Conservation (phyloP, 92 coral and sea anemone species). For the Diadumene lineata region DNA sequence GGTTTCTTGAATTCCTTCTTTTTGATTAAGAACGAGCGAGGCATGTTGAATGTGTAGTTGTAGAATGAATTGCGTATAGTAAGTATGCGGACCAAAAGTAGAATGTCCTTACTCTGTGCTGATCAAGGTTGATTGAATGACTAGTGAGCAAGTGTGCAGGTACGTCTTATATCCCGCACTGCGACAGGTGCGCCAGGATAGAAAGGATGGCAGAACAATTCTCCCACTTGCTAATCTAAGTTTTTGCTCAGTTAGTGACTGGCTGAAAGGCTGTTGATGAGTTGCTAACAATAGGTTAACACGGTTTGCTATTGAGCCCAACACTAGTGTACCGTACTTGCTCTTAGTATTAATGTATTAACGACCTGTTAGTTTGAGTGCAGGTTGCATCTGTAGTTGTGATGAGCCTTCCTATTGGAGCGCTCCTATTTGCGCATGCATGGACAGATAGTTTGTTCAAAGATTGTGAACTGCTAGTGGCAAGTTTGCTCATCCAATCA, state of each 20-base stretch:
- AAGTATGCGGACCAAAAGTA: slow-evolving; percentile 6
- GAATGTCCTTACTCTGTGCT: neutral
- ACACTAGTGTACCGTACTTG: slow-evolving; percentile 60
- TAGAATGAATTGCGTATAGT: slow-evolving; percentile 21
- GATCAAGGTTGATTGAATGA: slow-evolving; percentile 26
- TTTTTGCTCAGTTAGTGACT: slow-evolving; percentile 55
- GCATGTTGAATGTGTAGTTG: slow-evolving; percentile 64
- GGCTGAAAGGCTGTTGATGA: slow-evolving; percentile 63
- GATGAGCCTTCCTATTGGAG: slow-evolving; percentile 71
- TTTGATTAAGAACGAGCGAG: slow-evolving; percentile 96
- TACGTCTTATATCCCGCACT: slow-evolving; percentile 48
- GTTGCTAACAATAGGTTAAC: slow-evolving; percentile 70
- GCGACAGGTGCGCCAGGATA: slow-evolving; percentile 29
- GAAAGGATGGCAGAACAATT: slow-evolving; percentile 68
- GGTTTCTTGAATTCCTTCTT: slow-evolving; percentile 95
- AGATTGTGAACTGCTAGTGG: slow-evolving; percentile 80
- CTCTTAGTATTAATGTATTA: slow-evolving; percentile 81
- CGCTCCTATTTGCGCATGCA: slow-evolving; percentile 89
- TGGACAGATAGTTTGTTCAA: slow-evolving; percentile 76
- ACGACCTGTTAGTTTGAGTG: slow-evolving; percentile 79
- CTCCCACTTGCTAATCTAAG: slow-evolving; percentile 67
- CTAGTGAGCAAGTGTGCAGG: slow-evolving; percentile 25
- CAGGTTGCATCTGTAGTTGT: slow-evolving; percentile 72
- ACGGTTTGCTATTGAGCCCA: slow-evolving; percentile 66
- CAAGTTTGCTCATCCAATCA: slow-evolving; percentile 68